A percentile compares a stretch with the other conserved stretches of the same genome.
These are phyloP conservation scores for Falco novaeseelandiae DNA, from an alignment of 2,797 vertebrate species.

Conservation along the genomic window DNA sequence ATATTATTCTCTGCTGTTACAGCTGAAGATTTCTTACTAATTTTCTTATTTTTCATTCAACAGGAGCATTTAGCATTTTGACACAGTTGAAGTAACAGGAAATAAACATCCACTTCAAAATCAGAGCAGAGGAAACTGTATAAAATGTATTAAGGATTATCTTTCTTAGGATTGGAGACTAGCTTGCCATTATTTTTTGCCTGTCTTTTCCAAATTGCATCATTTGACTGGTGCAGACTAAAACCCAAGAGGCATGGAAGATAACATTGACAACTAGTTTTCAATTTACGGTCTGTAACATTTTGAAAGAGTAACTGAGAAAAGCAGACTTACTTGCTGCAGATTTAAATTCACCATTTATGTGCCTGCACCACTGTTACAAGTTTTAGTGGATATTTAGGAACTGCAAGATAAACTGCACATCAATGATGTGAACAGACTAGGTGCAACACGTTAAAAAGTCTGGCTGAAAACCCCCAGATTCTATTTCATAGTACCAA, in stretches of 20 bases:
- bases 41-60: neutral
- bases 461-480: neutral
- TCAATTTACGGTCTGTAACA: neutral
- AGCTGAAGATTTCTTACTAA: neutral
- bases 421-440: neutral
- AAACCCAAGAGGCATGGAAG: neutral
- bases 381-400: neutral
- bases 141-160: neutral
- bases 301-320: neutral
- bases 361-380: fast-evolving
- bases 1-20: neutral
- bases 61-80: neutral
- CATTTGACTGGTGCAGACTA: neutral
- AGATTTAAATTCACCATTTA: neutral
- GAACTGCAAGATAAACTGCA: neutral
- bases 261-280: neutral
- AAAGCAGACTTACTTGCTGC: neutral
- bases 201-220: neutral
- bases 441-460: neutral
- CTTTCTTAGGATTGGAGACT: neutral
- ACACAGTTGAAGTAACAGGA: neutral
- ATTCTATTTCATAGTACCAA: neutral
- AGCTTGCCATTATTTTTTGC: neutral
- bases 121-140: neutral
- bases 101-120: neutral